Evolutionary conservation across 2,113 vertebrate genomes (phyloP).

Genomic region (Leptocoma aspasia): DNA sequence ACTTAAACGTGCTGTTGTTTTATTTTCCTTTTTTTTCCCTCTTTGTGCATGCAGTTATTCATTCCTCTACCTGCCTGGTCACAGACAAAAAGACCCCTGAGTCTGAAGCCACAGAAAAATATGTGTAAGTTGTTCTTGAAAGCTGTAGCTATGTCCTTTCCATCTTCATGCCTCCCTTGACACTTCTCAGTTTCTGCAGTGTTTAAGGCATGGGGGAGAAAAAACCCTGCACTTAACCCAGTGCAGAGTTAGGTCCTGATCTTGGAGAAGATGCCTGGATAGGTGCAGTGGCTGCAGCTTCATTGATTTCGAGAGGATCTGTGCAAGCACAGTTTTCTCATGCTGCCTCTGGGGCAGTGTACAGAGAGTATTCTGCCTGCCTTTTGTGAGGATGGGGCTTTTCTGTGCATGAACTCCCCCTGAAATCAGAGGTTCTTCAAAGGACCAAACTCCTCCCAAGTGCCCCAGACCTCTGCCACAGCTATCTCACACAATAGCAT

Average conservation of each 20-base stretch:
- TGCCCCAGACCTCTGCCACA: not conserved
- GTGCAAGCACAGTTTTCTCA: not conserved
- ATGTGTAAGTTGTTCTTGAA: not conserved
- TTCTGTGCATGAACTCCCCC: not conserved
- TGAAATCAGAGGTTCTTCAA: not conserved
- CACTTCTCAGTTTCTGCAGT: not conserved
- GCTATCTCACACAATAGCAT: not conserved
- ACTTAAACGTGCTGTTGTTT: constrained; percentile 71
- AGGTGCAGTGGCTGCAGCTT: not conserved
- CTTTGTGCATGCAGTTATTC: not conserved
- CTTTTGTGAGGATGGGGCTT: not conserved
- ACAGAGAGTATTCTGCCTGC: not conserved
- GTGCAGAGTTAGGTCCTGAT: not conserved
- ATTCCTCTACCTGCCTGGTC: not conserved
- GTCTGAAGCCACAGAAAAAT: not conserved
- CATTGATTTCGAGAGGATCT: not conserved
- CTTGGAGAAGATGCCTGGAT: not conserved
- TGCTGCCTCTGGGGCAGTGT: not conserved
- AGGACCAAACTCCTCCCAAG: not conserved
- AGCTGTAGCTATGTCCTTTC: not conserved
- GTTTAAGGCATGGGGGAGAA: not conserved
- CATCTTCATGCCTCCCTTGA: not conserved
- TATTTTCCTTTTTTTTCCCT: constrained; percentile 1
- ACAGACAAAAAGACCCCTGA: not conserved
- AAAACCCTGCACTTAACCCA: accelerated